Base-by-base conservation (phyloP, 2,797 vertebrate species). In the Cynopterus sphinx region DNA sequence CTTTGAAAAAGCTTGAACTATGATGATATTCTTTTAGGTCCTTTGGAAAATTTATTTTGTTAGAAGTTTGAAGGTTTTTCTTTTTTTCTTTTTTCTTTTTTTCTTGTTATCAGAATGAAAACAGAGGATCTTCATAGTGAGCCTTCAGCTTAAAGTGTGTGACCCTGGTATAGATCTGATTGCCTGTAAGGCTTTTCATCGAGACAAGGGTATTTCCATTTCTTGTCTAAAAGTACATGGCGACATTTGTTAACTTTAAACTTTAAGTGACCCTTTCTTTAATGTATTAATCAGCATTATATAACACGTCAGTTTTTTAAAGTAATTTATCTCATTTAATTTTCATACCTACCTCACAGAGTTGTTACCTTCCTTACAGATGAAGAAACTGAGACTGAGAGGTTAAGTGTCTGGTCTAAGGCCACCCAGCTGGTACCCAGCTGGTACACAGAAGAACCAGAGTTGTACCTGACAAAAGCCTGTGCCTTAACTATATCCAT, bases 251-350 rank as follows among this genome's bases (percentile, higher is more conserved):
- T 86, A 90, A 46, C 70, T 92, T 92, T 79, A 67, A 82, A 51
- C 43, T 63, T 57, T 53, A 95, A 67, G 26, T 87, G 73, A 74
- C 16, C 33, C 41, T 89, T 84, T 71, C 36, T 95, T 87, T 53
- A 83, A 33, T 79, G 73, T 85, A 41, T 55, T 78, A 89, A 71
- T 85, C 9, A 70, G 39, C 3, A 63, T 70, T 39, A 55, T 91
- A 70, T 13, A 1, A 74, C 31, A 33, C 75, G 21, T 43, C 4
- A 86, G 59, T 78, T 83, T 73, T 71, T 65, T 41, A 93, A 93
- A 88, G 24, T 94, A 67, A 83, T 65, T 79, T 81, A 39, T 73
- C 83, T 87, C 31, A 70, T 74, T 84, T 68, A 88, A 83, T 89
- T 85, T 12, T 92, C 31, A 41, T 88, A 89, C 46, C 41, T 86